Conservation (phyloP, 2,888 invertebrate species). For the Deroplatys truncata region DNA sequence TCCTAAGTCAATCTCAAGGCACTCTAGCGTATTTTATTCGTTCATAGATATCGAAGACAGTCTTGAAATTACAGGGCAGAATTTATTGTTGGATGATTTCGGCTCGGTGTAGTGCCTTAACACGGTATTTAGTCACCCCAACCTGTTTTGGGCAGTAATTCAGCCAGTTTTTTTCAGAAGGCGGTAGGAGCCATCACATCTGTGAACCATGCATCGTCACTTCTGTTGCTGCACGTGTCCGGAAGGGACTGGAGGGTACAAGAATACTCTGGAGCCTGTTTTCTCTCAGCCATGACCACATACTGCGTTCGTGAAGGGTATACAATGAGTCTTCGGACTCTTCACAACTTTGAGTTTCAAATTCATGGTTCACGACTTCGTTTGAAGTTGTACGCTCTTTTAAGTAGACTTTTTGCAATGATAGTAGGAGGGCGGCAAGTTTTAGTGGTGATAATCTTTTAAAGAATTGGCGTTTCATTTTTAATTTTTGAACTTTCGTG, state of each 20-base stretch:
- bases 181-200: background rate
- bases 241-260: background rate
- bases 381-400: too few relatives aligned
- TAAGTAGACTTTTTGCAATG: too few relatives aligned
- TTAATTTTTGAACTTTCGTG: too few relatives aligned
- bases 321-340: too few relatives aligned
- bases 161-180: background rate
- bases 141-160: background rate
- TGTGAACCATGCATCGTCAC: background rate
- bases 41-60: background rate
- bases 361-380: too few relatives aligned
- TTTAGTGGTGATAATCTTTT: too few relatives aligned
- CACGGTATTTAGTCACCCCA: background rate
- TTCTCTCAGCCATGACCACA: background rate
- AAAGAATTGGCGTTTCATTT: too few relatives aligned
- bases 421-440: too few relatives aligned
- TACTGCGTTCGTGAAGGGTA: too few relatives aligned
- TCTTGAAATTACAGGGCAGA: background rate
- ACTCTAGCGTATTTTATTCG: background rate
- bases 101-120: background rate
- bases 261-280: background rate
- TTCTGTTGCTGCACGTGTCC: background rate
- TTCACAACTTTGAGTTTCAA: too few relatives aligned
- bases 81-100: background rate
- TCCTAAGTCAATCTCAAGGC: too few relatives aligned